Conservation (phyloP, 23 tunicate species). For the Clavelina lepadiformis region DNA sequence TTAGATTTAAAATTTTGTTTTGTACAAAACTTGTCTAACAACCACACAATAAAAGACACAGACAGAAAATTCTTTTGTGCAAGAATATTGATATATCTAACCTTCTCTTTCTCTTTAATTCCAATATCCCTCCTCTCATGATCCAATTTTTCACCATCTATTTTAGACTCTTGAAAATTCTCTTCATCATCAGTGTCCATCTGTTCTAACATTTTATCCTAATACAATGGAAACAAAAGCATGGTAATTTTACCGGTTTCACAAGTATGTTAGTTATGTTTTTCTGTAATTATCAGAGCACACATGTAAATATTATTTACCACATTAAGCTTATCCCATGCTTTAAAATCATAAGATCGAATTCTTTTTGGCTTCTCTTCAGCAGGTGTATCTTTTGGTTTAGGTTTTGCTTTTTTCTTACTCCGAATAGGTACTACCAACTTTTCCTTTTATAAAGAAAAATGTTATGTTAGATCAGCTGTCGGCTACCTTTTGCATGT, state of each 20-base stretch:
- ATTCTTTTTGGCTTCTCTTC: slow-evolving; percentile 54
- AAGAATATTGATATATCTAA: too few relatives aligned
- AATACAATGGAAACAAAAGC: neutral
- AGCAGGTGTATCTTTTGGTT: neutral
- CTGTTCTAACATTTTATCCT: slow-evolving; percentile 62
- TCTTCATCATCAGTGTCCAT: slow-evolving; percentile 71
- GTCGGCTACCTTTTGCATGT: slow-evolving; percentile 2
- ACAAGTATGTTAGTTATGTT: neutral
- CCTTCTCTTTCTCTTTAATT: slow-evolving; percentile 63
- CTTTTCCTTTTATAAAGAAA: too few relatives aligned
- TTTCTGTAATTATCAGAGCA: neutral
- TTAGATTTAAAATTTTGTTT: too few relatives aligned
- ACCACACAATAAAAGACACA: too few relatives aligned
- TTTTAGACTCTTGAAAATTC: slow-evolving; percentile 28
- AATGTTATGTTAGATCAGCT: neutral
- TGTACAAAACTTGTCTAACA: too few relatives aligned
- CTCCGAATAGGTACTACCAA: slow-evolving; percentile 50
- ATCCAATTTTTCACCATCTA: slow-evolving; percentile 30
- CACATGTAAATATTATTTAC: slow-evolving; percentile 8
- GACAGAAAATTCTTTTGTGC: too few relatives aligned
- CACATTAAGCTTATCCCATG: slow-evolving; percentile 86
- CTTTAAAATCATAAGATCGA: slow-evolving; percentile 62
- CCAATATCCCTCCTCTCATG: slow-evolving; percentile 33
- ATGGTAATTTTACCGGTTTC: too few relatives aligned
- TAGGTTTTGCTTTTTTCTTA: slow-evolving; percentile 14